Conservation (phyloP, 2,113 vertebrate species). For the Sinocyclocheilus anophthalmus region DNA sequence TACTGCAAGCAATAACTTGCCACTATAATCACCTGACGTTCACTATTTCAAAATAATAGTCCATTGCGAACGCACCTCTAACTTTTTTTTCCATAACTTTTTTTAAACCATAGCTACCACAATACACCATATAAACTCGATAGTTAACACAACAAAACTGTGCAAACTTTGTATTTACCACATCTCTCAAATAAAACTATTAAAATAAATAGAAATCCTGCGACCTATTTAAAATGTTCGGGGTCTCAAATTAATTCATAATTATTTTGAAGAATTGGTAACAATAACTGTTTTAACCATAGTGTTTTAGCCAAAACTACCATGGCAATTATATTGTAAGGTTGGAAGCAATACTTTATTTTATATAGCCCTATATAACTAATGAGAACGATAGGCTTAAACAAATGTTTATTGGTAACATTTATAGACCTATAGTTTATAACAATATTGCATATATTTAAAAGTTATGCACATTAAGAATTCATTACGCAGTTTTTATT, state of each 20-base stretch:
- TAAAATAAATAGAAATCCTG: not conserved
- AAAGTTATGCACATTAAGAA: not conserved
- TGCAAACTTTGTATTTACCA: not conserved
- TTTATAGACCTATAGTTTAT: not conserved
- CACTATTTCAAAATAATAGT: slow-evolving; percentile 34
- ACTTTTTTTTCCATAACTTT: not conserved
- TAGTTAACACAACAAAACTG: not conserved
- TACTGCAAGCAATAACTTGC: not conserved
- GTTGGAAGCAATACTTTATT: not conserved
- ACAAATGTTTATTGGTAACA: not conserved
- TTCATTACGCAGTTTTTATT: not conserved
- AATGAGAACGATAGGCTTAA: not conserved
- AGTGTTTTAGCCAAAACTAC: not conserved
- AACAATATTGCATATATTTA: not conserved
- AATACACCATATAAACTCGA: not conserved
- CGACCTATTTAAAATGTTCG: not conserved
- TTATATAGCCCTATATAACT: not conserved
- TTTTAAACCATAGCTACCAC: not conserved
- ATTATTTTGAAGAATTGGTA: not conserved
- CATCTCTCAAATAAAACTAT: not conserved
- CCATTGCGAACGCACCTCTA: not conserved
- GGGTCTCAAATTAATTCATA: not conserved
- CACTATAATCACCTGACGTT: not conserved
- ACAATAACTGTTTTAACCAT: not conserved
- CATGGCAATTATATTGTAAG: not conserved